These are phyloP conservation scores for Trematomus bernacchii DNA, from an alignment of 2,797 vertebrate species.

Conservation along the genomic window DNA sequence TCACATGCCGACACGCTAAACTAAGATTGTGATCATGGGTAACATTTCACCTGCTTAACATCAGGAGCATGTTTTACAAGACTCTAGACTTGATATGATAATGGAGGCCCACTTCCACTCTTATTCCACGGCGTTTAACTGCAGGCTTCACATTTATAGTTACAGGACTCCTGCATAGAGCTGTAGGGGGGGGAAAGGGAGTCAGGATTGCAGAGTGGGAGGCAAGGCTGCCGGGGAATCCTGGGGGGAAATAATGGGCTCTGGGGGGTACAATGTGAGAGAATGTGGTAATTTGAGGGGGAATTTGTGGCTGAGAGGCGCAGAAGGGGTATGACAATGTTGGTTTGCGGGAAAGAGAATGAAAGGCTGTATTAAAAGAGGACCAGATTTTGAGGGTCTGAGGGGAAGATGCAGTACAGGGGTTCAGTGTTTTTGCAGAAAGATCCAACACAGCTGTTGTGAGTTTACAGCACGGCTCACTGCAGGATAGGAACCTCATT, in stretches of 20 bases:
- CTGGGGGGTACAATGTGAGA: slow-evolving; percentile 5
- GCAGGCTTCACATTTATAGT: slow-evolving; percentile 36
- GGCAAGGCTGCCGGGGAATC: background rate
- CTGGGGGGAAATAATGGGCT: slow-evolving; percentile 34
- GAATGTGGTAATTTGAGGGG: slow-evolving; percentile 6
- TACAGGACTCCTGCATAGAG: slow-evolving; percentile 31
- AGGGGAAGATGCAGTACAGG: slow-evolving; percentile 19
- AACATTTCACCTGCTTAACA: background rate
- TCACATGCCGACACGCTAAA: background rate
- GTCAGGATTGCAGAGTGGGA: slow-evolving; percentile 29
- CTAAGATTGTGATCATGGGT: background rate
- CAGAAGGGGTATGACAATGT: slow-evolving; percentile 37
- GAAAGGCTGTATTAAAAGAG: background rate
- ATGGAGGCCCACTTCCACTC: slow-evolving; percentile 7
- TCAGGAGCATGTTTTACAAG: slow-evolving; percentile 14
- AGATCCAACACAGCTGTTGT: slow-evolving; percentile 71
- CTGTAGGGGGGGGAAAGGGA: slow-evolving; percentile 21
- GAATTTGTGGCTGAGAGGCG: slow-evolving; percentile 24
- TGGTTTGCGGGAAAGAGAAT: slow-evolving; percentile 32
- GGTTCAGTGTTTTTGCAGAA: slow-evolving; percentile 49
- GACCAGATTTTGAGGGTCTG: slow-evolving; percentile 27
- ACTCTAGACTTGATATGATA: slow-evolving; percentile 5
- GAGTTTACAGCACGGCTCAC: slow-evolving; percentile 69
- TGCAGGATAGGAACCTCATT: slow-evolving; percentile 67
- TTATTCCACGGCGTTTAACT: slow-evolving; percentile 17